Conservation (phyloP, 1,140 invertebrate genomes). For the Atta texana region DNA sequence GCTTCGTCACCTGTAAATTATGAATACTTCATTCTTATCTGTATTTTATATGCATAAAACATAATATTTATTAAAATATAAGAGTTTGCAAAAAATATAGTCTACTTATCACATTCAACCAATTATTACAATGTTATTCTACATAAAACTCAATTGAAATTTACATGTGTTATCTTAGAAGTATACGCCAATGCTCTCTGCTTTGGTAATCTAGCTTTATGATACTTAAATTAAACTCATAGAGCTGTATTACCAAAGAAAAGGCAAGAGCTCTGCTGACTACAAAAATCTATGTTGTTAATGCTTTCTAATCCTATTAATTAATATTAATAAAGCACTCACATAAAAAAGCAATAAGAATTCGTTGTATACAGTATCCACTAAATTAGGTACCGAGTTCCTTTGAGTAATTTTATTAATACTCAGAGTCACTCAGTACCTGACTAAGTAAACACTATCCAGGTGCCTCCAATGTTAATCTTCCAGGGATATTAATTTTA, state of each 20-base stretch:
- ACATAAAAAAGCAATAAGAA: conserved; percentile 9
- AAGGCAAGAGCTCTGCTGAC: conserved; percentile 77
- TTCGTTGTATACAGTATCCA: conserved; percentile 67
- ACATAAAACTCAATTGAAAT: conserved; percentile 2
- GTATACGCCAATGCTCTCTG: conserved; percentile 80
- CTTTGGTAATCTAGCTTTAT: conserved; percentile 89
- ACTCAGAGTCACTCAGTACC: conserved; percentile 95
- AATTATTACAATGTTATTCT: conserved; percentile 6
- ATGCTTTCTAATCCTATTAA: background rate
- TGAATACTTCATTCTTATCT: background rate
- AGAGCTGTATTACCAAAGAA: conserved; percentile 87
- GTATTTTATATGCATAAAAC: background rate
- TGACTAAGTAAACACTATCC: conserved; percentile 86
- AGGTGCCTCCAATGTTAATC: background rate
- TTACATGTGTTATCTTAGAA: conserved; percentile 22
- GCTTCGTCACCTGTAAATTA: conserved; percentile 44
- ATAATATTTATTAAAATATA: background rate
- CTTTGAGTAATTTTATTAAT: conserved; percentile 85
- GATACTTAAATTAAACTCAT: conserved; percentile 83
- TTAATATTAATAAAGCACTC: conserved; percentile 1
- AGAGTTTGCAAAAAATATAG: background rate
- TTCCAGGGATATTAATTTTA: background rate
- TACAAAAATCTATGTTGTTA: background rate
- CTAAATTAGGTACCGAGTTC: conserved; percentile 86
- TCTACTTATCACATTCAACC: background rate